phyloP scores from a whole-genome alignment of 2,113 vertebrate species.

The human region DNA sequence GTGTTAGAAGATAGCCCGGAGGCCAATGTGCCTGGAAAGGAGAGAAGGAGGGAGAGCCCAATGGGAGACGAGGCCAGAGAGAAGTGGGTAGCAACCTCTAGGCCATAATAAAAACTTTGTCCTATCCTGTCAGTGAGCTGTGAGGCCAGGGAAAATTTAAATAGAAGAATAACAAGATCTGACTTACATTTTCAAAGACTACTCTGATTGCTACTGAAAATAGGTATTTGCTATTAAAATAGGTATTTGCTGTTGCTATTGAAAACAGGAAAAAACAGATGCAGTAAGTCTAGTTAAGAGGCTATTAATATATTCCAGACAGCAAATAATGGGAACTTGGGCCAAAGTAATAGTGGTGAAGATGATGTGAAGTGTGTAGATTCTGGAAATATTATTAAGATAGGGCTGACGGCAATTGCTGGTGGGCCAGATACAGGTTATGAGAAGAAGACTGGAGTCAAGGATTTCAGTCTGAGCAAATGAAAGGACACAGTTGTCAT shows the following conservation, averaged over 20 bases:
- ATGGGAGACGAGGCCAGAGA: neutral
- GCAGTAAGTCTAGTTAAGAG: neutral
- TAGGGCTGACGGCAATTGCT: neutral
- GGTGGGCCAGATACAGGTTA: neutral
- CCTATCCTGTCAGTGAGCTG: neutral
- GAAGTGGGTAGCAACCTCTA: neutral
- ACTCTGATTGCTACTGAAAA: neutral
- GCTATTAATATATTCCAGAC: neutral
- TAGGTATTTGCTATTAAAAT: neutral
- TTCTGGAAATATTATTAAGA: constrained; percentile 13
- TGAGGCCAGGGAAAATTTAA: neutral
- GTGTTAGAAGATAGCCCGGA: neutral
- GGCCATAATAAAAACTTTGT: neutral
- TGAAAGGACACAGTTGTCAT: neutral
- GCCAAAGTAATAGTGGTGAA: neutral
- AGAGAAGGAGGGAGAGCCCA: neutral
- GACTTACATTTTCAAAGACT: neutral
- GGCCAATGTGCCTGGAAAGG: neutral
- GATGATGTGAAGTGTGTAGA: neutral
- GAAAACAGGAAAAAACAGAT: neutral
- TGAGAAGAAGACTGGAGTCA: neutral
- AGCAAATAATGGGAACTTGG: neutral
- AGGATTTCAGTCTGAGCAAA: neutral
- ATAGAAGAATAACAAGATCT: neutral
- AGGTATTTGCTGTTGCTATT: neutral